phyloP scores from a whole-genome alignment of 2,888 invertebrate species.

The Pyrrhia umbra region DNA sequence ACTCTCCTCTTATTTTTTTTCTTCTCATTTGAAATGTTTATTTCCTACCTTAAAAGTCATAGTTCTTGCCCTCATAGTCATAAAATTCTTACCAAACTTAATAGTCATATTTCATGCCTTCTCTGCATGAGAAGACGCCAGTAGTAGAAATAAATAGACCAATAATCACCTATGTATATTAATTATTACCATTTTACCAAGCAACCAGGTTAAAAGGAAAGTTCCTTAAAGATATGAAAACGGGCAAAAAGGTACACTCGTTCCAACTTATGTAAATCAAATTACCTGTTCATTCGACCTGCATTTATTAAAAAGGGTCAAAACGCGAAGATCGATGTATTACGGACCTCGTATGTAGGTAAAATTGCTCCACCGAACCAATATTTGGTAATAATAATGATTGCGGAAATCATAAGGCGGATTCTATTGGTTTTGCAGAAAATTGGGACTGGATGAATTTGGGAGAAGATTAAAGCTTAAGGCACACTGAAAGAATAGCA shows the following conservation, averaged over 20 bases:
- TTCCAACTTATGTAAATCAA: constrained; percentile 33
- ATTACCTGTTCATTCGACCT: constrained; percentile 9
- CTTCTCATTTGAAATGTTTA: too few relatives aligned
- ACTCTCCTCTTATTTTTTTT: too few relatives aligned
- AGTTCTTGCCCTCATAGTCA: too few relatives aligned
- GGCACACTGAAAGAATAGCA: not conserved
- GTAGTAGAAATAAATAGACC: not conserved
- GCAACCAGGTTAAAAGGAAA: too few relatives aligned
- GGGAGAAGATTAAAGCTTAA: not conserved
- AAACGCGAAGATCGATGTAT: not conserved
- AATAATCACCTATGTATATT: not conserved
- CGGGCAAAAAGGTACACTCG: constrained; percentile 15
- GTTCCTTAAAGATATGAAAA: constrained; percentile 1
- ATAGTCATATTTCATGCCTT: too few relatives aligned
- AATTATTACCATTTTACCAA: not conserved
- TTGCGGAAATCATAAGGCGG: not conserved
- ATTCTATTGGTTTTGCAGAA: constrained; percentile 1
- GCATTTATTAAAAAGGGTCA: constrained; percentile 14
- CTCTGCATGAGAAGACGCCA: too few relatives aligned
- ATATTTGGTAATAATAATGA: constrained; percentile 16
- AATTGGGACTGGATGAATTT: not conserved
- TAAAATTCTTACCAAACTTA: not conserved
- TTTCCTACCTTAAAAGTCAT: too few relatives aligned
- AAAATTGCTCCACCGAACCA: constrained; percentile 7
- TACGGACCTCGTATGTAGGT: not conserved